Conservation (phyloP, 2,113 vertebrate genomes). For the Thalassarche chlororhynchos region DNA sequence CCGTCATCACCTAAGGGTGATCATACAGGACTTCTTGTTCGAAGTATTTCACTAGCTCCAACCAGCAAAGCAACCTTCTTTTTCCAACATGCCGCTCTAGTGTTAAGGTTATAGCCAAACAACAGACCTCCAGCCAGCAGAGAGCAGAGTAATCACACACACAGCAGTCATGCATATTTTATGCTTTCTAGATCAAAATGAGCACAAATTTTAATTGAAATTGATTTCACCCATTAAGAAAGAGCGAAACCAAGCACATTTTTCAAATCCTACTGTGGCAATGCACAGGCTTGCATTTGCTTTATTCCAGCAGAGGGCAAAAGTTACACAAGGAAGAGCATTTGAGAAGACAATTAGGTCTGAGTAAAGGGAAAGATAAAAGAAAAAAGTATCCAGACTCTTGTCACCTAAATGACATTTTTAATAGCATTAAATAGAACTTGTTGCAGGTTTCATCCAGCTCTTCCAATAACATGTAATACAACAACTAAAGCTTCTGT, state of each 20-base stretch:
- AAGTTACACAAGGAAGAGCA: not conserved
- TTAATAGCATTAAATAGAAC: not conserved
- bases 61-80: not conserved
- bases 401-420: not conserved
- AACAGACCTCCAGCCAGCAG: not conserved
- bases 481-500: not conserved
- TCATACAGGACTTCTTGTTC: not conserved
- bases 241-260: not conserved
- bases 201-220: not conserved
- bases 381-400: not conserved
- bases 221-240: not conserved
- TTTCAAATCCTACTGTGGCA: not conserved
- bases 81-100: not conserved
- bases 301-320: slow-evolving; percentile 18
- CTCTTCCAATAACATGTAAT: not conserved
- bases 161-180: not conserved
- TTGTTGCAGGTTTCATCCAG: not conserved
- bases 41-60: not conserved
- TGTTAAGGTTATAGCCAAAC: not conserved
- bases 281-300: not conserved
- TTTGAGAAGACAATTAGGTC: not conserved
- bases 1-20: not conserved
- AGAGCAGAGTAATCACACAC: not conserved
- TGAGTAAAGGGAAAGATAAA: not conserved
- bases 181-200: not conserved